Conservation (phyloP, 2,113 vertebrate genomes). For the Daboia siamensis region DNA sequence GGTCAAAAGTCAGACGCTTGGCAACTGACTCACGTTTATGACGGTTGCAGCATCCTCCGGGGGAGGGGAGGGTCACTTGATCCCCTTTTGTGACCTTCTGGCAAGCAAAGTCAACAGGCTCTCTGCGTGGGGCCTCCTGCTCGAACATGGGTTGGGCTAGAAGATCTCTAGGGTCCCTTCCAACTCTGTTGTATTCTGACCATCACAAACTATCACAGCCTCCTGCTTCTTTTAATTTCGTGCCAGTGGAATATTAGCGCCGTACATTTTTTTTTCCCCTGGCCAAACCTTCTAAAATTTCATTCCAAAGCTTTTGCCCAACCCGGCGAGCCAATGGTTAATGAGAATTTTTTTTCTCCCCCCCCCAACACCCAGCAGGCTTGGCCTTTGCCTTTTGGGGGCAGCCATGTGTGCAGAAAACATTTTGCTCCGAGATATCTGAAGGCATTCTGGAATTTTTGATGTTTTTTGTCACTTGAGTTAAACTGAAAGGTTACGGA, state of each 20-base stretch:
- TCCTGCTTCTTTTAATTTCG: background rate
- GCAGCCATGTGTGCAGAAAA: background rate
- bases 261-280: background rate
- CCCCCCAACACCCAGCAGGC: background rate
- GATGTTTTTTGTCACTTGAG: constrained; percentile 1
- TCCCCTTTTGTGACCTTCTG: no score
- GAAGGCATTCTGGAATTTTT: constrained; percentile 13
- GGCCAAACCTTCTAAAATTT: background rate
- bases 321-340: background rate
- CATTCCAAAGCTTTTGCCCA: background rate
- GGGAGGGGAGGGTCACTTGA: no score
- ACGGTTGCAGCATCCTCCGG: no score
- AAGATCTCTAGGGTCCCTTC: no score
- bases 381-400: background rate
- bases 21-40: no score
- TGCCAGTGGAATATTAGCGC: background rate
- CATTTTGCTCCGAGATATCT: background rate
- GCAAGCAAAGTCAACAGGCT: no score
- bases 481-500: constrained; percentile 11
- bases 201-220: background rate
- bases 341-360: background rate
- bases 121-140: no score
- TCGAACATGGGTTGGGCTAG: no score
- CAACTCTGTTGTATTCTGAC: no score
- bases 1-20: no score